phyloP scores from a whole-genome alignment of 2,113 vertebrate species.

The Lepus timidus region DNA sequence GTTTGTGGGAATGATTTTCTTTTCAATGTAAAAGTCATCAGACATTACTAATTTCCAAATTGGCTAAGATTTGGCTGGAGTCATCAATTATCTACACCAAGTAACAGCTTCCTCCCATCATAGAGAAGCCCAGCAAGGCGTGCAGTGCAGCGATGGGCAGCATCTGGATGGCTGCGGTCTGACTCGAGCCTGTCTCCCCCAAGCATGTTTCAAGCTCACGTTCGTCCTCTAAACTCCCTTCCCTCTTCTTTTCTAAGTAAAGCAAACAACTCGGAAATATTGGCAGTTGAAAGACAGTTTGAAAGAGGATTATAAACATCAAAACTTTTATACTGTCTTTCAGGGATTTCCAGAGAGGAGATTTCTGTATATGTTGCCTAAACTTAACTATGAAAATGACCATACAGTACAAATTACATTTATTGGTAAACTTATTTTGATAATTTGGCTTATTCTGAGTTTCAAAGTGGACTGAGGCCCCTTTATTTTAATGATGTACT shows the following conservation, averaged over 20 bases:
- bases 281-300: not conserved
- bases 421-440: constrained; percentile 41
- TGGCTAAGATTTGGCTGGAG: constrained; percentile 42
- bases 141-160: not conserved
- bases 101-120: not conserved
- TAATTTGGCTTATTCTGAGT: constrained; percentile 47
- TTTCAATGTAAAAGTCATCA: constrained; percentile 41
- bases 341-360: not conserved
- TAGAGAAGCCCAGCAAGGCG: not conserved
- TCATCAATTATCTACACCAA: not conserved
- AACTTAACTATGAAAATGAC: constrained; percentile 49
- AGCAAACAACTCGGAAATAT: not conserved
- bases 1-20: constrained; percentile 23
- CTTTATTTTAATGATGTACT: constrained; percentile 47
- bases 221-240: not conserved
- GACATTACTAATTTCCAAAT: constrained; percentile 18
- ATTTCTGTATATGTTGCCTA: constrained; percentile 7
- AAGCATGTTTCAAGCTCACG: not conserved
- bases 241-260: not conserved
- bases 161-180: not conserved
- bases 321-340: not conserved
- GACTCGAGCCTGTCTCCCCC: not conserved
- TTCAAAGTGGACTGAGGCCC: not conserved
- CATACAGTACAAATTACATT: not conserved
- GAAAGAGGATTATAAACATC: not conserved